Conservation (phyloP, 2,113 vertebrate species). For the Erythrolamprus reginae region DNA sequence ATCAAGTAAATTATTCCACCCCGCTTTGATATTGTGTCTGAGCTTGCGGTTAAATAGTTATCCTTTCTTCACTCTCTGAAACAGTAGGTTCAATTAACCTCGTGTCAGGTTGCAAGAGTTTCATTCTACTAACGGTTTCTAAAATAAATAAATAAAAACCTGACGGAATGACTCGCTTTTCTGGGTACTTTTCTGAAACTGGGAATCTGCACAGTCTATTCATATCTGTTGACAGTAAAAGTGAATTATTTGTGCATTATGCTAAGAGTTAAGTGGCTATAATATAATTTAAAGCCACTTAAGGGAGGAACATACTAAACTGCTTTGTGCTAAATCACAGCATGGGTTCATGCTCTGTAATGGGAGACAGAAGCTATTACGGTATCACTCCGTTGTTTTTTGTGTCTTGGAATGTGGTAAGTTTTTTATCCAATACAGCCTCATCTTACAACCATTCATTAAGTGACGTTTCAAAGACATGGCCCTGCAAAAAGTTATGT, state of each 20-base stretch:
- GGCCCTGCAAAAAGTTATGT: too few species aligned
- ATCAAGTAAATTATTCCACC: slow-evolving; percentile 31
- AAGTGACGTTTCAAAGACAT: neutral
- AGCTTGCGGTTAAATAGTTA: slow-evolving; percentile 43
- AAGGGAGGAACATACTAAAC: neutral
- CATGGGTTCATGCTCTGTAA: neutral
- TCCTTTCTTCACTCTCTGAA: slow-evolving; percentile 53
- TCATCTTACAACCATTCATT: neutral
- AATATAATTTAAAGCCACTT: slow-evolving; percentile 27
- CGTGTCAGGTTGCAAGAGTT: slow-evolving; percentile 78
- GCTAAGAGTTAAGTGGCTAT: slow-evolving; percentile 20
- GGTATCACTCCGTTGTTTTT: neutral
- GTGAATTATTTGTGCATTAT: neutral
- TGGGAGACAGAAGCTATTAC: neutral
- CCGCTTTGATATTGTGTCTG: slow-evolving; percentile 38
- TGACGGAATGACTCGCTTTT: slow-evolving; percentile 7
- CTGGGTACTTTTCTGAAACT: neutral
- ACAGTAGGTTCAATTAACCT: slow-evolving; percentile 59
- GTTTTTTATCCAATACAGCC: neutral
- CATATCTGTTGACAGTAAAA: neutral
- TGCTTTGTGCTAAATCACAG: neutral
- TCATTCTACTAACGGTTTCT: slow-evolving; percentile 48
- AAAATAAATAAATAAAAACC: slow-evolving; percentile 32
- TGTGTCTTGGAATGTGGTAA: neutral
- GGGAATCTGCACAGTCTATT: neutral